phyloP scores from a whole-genome alignment of 2,113 vertebrate genomes.

The Rattus norvegicus region GRCr8 NC_086020.1:189304501-189305000 shows the following conservation, averaged over 20 bases:
- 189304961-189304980: not conserved
- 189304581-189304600: not conserved
- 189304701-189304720: rapidly evolving
- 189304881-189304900: not conserved
- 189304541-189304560: not conserved
- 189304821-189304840: not conserved
- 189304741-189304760: not conserved
- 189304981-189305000: not conserved
- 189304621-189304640: not conserved
- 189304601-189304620: not conserved
- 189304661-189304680: not conserved
- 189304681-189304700: not conserved
- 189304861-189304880: not conserved
- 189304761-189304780: not conserved
- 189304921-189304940: not conserved
- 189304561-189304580: not conserved
- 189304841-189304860: not conserved
- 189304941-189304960: constrained; percentile 18
- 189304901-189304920: not conserved
- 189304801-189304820: not conserved
- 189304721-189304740: not conserved
- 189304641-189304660: not conserved
- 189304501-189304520: not conserved
- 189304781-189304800: not conserved
- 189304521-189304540: not conserved